Percentiles rank a stretch among this genome's conserved stretches.
phyloP scores from a whole-genome alignment of 2,888 invertebrate species.

The Drosophila fungiperda region DNA sequence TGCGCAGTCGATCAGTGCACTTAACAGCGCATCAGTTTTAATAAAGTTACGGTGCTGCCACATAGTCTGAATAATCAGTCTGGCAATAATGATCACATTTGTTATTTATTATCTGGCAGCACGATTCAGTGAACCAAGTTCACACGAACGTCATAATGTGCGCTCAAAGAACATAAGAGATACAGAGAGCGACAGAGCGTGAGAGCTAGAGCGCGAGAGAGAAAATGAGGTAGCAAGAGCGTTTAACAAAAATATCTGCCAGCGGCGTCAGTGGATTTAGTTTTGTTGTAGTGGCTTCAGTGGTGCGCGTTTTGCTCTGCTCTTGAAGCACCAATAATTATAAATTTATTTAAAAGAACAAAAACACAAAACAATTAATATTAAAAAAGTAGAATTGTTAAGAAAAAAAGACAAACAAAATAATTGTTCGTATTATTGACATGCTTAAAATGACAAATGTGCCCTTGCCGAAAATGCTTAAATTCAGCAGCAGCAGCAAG shows the following conservation, averaged over 20 bases:
- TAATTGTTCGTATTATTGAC: slow-evolving; percentile 34
- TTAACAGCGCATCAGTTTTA: neutral
- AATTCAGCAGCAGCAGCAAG: slow-evolving; percentile 48
- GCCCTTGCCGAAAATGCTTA: slow-evolving; percentile 56
- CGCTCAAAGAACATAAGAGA: slow-evolving; percentile 66
- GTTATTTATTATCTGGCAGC: slow-evolving; percentile 49
- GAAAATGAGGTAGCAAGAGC: slow-evolving; percentile 41
- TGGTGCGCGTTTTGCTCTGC: slow-evolving; percentile 60
- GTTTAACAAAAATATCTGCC: slow-evolving; percentile 53
- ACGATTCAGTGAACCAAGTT: slow-evolving; percentile 38
- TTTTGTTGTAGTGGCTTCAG: slow-evolving; percentile 62
- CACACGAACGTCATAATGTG: slow-evolving; percentile 30
- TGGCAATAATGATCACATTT: slow-evolving; percentile 53
- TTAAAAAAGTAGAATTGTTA: slow-evolving; percentile 34
- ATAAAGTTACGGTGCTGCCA: slow-evolving; percentile 36
- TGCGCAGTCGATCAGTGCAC: neutral
- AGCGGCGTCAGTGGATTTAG: slow-evolving; percentile 83
- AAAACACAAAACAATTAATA: slow-evolving; percentile 1
- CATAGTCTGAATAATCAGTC: slow-evolving; percentile 22
- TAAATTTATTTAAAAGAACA: slow-evolving; percentile 45
- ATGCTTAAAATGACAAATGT: slow-evolving; percentile 75
- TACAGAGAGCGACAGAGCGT: slow-evolving; percentile 32
- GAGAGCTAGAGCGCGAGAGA: slow-evolving; percentile 34
- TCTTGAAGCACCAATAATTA: slow-evolving; percentile 47
- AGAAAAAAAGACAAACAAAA: slow-evolving; percentile 36